phyloP scores from a whole-genome alignment of 2,113 vertebrate genomes.

The Muntiacus muntjak region DNA sequence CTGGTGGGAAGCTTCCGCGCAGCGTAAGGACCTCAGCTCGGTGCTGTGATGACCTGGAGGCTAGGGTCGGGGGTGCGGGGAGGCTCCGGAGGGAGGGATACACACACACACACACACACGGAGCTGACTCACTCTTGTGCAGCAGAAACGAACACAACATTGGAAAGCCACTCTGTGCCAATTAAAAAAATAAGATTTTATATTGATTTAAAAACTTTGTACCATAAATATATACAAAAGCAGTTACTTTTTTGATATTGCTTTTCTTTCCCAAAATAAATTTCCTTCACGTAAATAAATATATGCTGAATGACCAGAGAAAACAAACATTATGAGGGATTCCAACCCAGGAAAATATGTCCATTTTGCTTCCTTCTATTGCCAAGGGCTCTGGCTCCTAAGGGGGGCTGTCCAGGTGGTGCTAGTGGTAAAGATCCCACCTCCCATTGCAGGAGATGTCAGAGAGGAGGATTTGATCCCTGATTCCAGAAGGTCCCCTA shows the following conservation, averaged over 20 bases:
- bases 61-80: background rate
- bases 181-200: background rate
- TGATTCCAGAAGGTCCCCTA: background rate
- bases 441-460: accelerated
- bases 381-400: background rate
- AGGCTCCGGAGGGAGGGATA: too few relatives aligned
- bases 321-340: background rate
- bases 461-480: background rate
- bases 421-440: background rate
- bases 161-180: background rate
- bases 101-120: background rate
- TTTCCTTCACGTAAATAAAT: background rate
- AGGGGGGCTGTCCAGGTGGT: background rate
- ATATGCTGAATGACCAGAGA: background rate
- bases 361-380: background rate
- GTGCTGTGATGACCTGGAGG: background rate
- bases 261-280: background rate
- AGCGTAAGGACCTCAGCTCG: background rate
- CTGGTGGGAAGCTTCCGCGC: background rate
- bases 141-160: background rate
- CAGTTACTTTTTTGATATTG: background rate
- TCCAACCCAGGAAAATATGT: background rate
- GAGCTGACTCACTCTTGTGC: background rate
- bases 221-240: background rate
- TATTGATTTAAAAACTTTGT: background rate